These are phyloP conservation scores for Channa argus DNA, from an alignment of 2,113 vertebrate species.

Conservation along the genomic window DNA sequence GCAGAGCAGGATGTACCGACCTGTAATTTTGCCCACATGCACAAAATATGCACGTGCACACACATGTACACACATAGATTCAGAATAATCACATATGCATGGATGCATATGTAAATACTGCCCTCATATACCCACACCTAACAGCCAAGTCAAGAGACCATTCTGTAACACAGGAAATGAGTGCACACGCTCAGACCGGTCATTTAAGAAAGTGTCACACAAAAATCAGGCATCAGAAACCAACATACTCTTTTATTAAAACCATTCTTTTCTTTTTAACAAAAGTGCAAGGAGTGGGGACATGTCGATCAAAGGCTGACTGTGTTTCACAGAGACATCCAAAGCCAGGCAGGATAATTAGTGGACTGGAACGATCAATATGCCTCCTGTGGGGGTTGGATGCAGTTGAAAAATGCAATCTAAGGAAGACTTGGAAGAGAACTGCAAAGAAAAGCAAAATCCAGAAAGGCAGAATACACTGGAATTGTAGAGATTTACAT, in stretches of 20 bases:
- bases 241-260: slow-evolving; percentile 7
- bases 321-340: slow-evolving; percentile 63
- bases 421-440: slow-evolving; percentile 48
- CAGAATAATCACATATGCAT: slow-evolving; percentile 49
- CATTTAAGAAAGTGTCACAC: slow-evolving; percentile 28
- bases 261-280: neutral
- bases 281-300: slow-evolving; percentile 7
- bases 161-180: slow-evolving; percentile 19
- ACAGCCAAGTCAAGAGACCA: slow-evolving; percentile 34
- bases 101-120: slow-evolving; percentile 53
- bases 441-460: slow-evolving; percentile 59
- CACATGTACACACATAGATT: slow-evolving; percentile 26
- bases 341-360: slow-evolving; percentile 74
- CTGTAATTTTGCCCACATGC: slow-evolving; percentile 69
- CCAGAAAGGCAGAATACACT: slow-evolving; percentile 33
- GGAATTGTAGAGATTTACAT: slow-evolving; percentile 47
- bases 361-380: slow-evolving; percentile 74
- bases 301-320: slow-evolving; percentile 56
- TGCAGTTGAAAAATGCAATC: slow-evolving; percentile 61
- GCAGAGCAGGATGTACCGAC: slow-evolving; percentile 78
- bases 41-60: slow-evolving; percentile 21
- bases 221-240: slow-evolving; percentile 33
- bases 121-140: slow-evolving; percentile 42
- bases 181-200: slow-evolving; percentile 5
- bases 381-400: slow-evolving; percentile 49